A percentile compares a stretch with the other conserved stretches of the same genome.
Conservation (phyloP, 2,113 vertebrate species). For the Melozone crissalis region DNA sequence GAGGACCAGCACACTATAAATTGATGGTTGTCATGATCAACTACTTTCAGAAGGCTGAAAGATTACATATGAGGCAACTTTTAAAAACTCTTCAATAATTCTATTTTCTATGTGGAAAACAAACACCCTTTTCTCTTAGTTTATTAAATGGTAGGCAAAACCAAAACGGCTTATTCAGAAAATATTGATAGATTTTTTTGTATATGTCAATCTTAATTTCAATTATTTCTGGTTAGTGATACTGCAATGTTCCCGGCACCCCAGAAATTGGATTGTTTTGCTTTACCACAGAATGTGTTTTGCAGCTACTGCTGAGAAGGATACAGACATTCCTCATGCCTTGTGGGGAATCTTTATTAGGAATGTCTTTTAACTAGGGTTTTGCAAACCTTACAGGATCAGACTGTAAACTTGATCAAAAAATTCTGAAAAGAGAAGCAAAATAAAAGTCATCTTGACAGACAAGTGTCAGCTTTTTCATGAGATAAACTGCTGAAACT, state of each 20-base stretch:
- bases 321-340: background rate
- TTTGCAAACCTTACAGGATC: background rate
- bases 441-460: slow-evolving; percentile 39
- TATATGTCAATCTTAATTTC: background rate
- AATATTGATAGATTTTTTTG: background rate
- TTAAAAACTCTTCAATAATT: background rate
- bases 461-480: slow-evolving; percentile 26
- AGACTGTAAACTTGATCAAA: background rate
- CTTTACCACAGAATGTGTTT: background rate
- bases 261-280: background rate
- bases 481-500: slow-evolving; percentile 38
- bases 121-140: too few relatives aligned
- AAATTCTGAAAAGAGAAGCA: background rate
- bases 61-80: background rate
- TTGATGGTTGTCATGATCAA: background rate
- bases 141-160: too few relatives aligned
- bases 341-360: background rate
- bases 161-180: background rate
- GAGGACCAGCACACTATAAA: background rate
- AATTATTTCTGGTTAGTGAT: background rate
- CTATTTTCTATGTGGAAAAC: too few relatives aligned
- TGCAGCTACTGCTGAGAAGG: background rate
- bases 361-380: background rate
- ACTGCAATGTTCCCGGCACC: background rate
- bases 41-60: background rate